These are phyloP conservation scores for Typhlichthys eigenmanni DNA, from an alignment of 2,797 vertebrate genomes.

Conservation along the genomic window DNA sequence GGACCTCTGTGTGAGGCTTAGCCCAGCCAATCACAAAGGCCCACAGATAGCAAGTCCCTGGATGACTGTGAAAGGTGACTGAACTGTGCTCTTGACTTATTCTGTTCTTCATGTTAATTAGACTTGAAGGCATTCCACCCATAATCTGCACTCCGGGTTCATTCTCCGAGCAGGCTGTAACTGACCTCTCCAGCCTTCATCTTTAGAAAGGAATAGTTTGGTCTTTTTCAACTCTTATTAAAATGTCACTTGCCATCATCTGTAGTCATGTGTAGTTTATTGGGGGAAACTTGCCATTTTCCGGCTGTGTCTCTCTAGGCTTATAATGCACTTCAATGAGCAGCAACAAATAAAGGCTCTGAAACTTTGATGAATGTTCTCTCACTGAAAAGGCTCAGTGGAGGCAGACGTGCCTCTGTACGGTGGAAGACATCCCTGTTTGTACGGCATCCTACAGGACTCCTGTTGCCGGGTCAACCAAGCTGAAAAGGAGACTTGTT, in stretches of 20 bases:
- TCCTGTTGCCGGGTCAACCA: constrained; percentile 9
- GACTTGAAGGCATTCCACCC: not conserved
- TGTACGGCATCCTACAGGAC: constrained; percentile 37
- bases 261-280: too few species aligned
- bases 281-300: too few species aligned
- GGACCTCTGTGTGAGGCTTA: not conserved
- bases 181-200: not conserved
- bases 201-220: not conserved
- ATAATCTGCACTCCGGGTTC: not conserved
- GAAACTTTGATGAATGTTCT: too few species aligned
- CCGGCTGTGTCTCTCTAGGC: too few species aligned
- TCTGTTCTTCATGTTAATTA: not conserved
- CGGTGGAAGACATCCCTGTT: too few species aligned
- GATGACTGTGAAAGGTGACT: not conserved
- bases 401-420: too few species aligned
- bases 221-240: not conserved
- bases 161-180: not conserved
- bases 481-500: too few species aligned
- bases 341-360: too few species aligned
- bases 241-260: too few species aligned
- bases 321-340: too few species aligned
- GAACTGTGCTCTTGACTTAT: constrained; percentile 4
- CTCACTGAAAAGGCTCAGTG: too few species aligned
- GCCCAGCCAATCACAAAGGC: constrained; percentile 18
- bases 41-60: constrained; percentile 2